Conservation (phyloP, 2,797 vertebrate species). For the Gambusia yucatana region DNA sequence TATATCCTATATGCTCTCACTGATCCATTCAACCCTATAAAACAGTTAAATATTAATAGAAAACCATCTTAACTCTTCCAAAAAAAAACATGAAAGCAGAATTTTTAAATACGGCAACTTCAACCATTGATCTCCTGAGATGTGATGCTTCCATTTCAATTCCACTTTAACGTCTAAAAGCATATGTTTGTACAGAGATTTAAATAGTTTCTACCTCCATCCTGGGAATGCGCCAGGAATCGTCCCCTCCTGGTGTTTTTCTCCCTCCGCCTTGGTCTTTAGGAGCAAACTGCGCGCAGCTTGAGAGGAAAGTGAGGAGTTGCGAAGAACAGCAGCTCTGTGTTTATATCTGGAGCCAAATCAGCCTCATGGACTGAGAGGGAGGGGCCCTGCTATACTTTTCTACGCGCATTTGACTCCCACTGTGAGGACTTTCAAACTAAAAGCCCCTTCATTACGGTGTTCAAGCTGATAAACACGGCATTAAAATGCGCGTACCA, state of each 20-base stretch:
- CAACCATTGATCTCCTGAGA: background rate
- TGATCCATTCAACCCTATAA: background rate
- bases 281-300: conserved; percentile 27
- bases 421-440: conserved; percentile 41
- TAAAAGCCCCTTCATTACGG: conserved; percentile 21
- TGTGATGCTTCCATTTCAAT: background rate
- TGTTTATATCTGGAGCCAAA: conserved; percentile 75
- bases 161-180: conserved; percentile 9
- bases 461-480: background rate
- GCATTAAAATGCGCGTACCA: background rate
- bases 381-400: conserved; percentile 47
- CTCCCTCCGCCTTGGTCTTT: conserved; percentile 12
- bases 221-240: conserved; percentile 48
- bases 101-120: background rate
- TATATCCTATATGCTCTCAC: background rate
- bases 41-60: background rate
- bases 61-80: background rate
- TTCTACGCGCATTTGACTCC: conserved; percentile 35
- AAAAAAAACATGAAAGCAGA: background rate
- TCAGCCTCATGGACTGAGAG: conserved; percentile 44
- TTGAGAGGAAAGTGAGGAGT: conserved; percentile 24
- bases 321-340: conserved; percentile 28
- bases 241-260: conserved; percentile 15
- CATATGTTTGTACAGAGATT: conserved; percentile 25
- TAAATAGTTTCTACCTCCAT: conserved; percentile 72